phyloP scores from a whole-genome alignment of 2,113 vertebrate species.

The Petrocephalus microphthalmus region DNA sequence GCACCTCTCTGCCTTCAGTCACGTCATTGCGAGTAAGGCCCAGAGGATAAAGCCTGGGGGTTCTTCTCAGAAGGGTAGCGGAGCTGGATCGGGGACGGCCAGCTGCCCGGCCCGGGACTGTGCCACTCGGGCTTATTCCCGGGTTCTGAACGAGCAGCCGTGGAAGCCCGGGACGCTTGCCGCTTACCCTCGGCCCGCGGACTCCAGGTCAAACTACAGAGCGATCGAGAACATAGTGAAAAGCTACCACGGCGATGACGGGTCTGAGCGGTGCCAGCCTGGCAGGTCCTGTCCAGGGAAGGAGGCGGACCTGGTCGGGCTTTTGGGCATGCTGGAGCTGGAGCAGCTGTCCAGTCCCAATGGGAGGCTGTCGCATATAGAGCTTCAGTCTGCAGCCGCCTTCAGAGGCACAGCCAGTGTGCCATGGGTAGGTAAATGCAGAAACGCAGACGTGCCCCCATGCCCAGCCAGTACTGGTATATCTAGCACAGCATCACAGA shows the following conservation, averaged over 20 bases:
- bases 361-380: slow-evolving; percentile 52
- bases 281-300: slow-evolving; percentile 41
- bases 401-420: slow-evolving; percentile 41
- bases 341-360: slow-evolving; percentile 58
- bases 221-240: slow-evolving; percentile 86
- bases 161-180: slow-evolving; percentile 84
- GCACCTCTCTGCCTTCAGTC: slow-evolving; percentile 34
- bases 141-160: slow-evolving; percentile 71
- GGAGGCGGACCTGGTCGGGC: slow-evolving; percentile 53
- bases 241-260: slow-evolving; percentile 71
- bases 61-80: neutral
- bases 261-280: slow-evolving; percentile 50
- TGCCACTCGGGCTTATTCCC: slow-evolving; percentile 34
- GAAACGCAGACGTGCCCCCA: neutral
- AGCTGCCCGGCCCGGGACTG: slow-evolving; percentile 43
- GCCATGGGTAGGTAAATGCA: slow-evolving; percentile 54
- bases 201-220: slow-evolving; percentile 87
- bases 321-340: slow-evolving; percentile 64
- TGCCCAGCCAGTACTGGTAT: neutral
- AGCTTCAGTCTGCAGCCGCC: slow-evolving; percentile 37
- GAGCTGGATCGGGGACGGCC: slow-evolving; percentile 23
- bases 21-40: slow-evolving; percentile 29
- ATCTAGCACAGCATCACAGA: neutral
- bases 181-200: slow-evolving; percentile 79
- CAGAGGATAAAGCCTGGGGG: slow-evolving; percentile 28